Conservation (phyloP, 1,140 invertebrate genomes). For the Dendroctonus valens region DNA sequence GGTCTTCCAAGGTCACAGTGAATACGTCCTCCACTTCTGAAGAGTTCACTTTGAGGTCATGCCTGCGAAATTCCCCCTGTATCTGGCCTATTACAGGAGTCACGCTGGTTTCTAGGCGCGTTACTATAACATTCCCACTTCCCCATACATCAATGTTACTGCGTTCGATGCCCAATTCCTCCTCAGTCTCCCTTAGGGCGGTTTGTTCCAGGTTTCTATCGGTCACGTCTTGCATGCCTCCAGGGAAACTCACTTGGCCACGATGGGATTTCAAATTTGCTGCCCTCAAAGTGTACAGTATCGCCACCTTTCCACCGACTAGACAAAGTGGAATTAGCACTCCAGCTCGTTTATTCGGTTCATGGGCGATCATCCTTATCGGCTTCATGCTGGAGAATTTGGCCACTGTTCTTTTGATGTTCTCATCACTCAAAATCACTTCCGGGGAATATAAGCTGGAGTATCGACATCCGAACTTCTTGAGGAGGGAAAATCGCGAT, state of each 20-base stretch:
- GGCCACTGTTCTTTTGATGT: conserved; percentile 41
- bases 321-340: conserved; percentile 77
- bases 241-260: conserved; percentile 90
- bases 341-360: conserved; percentile 55
- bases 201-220: conserved; percentile 67
- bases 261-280: conserved; percentile 68
- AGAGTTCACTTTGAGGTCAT: conserved; percentile 60
- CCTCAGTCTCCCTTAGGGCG: conserved; percentile 85
- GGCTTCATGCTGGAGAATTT: conserved; percentile 41
- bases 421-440: conserved; percentile 42
- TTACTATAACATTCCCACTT: conserved; percentile 55
- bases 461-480: conserved; percentile 18
- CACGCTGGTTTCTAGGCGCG: conserved; percentile 59
- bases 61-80: conserved; percentile 54
- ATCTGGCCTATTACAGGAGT: conserved; percentile 78
- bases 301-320: conserved; percentile 65
- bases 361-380: conserved; percentile 35
- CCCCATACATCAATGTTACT: conserved; percentile 75
- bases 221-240: conserved; percentile 71
- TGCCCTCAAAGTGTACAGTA: conserved; percentile 83
- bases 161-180: conserved; percentile 76
- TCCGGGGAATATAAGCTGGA: conserved; percentile 37
- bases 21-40: conserved; percentile 82
- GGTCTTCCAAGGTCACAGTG: conserved; percentile 63
- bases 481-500: conserved; percentile 17